Evolutionary conservation across 2,113 vertebrate species (phyloP).

Genomic region (Bucco capensis): DNA sequence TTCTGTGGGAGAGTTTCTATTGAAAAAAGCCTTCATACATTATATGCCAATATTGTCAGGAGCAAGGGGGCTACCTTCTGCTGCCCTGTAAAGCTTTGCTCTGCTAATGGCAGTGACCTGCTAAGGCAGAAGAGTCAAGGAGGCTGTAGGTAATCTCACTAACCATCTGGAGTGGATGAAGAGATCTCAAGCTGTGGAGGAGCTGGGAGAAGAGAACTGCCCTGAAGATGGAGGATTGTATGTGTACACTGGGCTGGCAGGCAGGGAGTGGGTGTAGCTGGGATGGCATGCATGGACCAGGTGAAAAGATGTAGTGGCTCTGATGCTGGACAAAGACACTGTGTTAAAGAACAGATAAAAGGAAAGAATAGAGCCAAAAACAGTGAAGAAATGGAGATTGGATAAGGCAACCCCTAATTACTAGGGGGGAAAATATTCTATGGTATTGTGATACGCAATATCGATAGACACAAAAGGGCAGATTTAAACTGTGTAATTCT

Average conservation of each 20-base stretch:
- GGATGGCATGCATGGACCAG: too few species aligned
- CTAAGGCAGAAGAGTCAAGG: neutral
- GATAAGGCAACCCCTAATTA: neutral
- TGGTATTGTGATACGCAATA: too few species aligned
- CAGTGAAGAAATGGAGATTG: rapidly evolving
- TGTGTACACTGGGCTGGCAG: neutral
- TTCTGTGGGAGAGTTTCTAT: neutral
- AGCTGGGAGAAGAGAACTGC: neutral
- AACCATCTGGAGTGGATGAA: neutral
- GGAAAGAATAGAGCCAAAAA: neutral
- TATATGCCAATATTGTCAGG: neutral
- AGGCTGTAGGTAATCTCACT: too few species aligned
- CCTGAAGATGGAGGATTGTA: rapidly evolving
- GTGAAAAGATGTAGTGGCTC: neutral
- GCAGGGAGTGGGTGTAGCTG: neutral
- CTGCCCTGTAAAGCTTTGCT: neutral
- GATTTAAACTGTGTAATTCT: neutral
- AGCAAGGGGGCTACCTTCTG: neutral
- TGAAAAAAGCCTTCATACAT: neutral
- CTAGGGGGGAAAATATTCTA: neutral
- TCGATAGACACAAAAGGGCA: neutral
- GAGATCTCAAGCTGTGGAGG: neutral
- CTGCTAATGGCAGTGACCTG: too few species aligned
- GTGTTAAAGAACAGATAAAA: neutral
- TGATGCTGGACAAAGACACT: neutral